Base-by-base conservation (phyloP, 2,797 vertebrate species). In the Helarctos malayanus region DNA sequence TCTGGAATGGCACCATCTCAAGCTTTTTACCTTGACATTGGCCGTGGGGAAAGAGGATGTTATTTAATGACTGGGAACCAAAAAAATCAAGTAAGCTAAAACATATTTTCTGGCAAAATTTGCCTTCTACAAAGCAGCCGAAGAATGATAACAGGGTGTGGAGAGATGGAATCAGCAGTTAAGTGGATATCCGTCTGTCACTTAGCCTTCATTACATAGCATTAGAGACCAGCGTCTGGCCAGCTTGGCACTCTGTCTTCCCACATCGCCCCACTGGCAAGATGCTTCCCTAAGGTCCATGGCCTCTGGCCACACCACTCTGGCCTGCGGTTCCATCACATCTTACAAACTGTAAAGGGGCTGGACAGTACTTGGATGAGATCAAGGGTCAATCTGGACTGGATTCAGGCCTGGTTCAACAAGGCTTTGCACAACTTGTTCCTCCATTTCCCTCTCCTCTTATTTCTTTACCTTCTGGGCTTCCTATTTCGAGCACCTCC, bases 201-300 rank as follows among this genome's bases (percentile, higher is more conserved):
- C 79, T 89, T 57, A 76, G 59, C 82, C 93, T 88, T 94, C 83
- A 57, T 69, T 88, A 81, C 83, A 88, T 19, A 86, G 63, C 94
- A 61, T 85, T 69, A 57, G 84, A 94, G 84, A 82, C 90, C 96
- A 94, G 69, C 4, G 15, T 97, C 96, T 97, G 96, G 94, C 97
- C 94, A 88, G 85, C 83, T 91, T 93, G 85, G 90, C 84, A 82
- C 52, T 59, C 27, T 10, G 19, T 86, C 92, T 84, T 93, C 89
- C 95, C 94, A 97, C 92, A 95, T 87, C 80, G 57, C 94, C 94
- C 94, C 79, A 81, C 73, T 95, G 96, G 95, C 94, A 96, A 96
- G 90, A 95, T 27, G 85, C 68, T 97, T 94, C 92, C 73, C 91
- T 41, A 69, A 79, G 86, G 76, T 87, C 47, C 13, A 71, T 95